Base-by-base conservation (phyloP, 1,140 invertebrate species). In the Pseudomyrmex gracilis region DNA sequence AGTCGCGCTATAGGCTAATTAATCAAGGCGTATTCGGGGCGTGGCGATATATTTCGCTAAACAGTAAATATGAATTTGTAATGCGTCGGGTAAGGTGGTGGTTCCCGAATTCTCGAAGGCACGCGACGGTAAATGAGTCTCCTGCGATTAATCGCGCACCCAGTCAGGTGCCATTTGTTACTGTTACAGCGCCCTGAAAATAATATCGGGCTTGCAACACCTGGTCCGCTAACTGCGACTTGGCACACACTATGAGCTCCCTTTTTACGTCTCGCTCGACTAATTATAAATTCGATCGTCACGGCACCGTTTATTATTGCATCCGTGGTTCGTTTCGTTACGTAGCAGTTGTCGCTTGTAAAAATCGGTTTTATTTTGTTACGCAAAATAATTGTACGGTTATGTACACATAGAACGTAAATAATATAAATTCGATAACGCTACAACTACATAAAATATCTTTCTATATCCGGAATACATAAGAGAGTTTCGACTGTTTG, bases 131-230 rank as follows among this genome's bases (percentile, higher is more conserved):
- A 87, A 87, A 87, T 87, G 86, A 87, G 85, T 87, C 86, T 70
- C 85, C 49, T 34, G 86, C 82, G 85, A 87, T 83, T 87, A 87
- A 87, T 87, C 71, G 73, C 73, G 49, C 82, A 51, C 61, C 49
- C 82, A 84, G 82, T 87, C 82, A 87, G 73, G 73, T 84, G 85
- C 85, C 73, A 87, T 87, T 87, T 77, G 78, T 87, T 85, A 86
- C 76, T 57, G 63, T 63, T 49, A 55, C 85, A 67, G 24, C 66
- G n/a, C 34, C 49, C 67, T 61, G 86, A 87, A 87, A 87, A 87
- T 87, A 87, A 80, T 87, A 83, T 57, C 61, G 53, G 13, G 17
- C 85, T 67, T 63, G 86, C 78, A 87, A 87, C 86, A 87, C 86
- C 86, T 87, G 86, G 85, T 87, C 0, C 86, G 85, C 86, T 61